Conservation (phyloP, 2,113 vertebrate species). For the Penelope pileata region DNA sequence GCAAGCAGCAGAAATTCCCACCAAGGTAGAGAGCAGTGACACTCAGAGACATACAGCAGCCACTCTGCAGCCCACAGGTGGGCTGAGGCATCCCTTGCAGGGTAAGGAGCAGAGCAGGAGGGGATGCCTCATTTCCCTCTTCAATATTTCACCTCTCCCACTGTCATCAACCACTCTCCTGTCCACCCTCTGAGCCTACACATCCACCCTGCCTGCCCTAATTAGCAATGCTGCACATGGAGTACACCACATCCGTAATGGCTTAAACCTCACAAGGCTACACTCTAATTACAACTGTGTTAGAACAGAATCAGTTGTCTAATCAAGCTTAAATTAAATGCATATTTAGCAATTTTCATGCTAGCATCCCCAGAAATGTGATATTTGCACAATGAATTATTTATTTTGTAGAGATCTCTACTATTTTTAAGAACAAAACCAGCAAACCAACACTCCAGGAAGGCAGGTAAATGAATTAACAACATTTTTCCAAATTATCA, state of each 20-base stretch:
- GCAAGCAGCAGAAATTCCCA: neutral
- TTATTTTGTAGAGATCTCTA: neutral
- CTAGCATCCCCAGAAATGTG: constrained; percentile 12
- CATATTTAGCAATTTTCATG: constrained; percentile 60
- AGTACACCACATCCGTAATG: neutral
- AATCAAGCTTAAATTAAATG: constrained; percentile 65
- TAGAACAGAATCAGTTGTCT: constrained; percentile 9
- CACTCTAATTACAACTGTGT: constrained; percentile 19
- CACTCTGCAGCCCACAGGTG: fast-evolving
- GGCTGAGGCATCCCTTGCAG: neutral
- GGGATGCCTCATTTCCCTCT: neutral
- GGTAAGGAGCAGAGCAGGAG: neutral
- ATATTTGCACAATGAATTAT: constrained; percentile 47
- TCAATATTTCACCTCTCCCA: neutral
- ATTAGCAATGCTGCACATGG: neutral
- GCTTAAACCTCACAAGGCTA: neutral
- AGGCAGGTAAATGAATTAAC: neutral
- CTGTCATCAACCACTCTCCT: neutral
- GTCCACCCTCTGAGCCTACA: neutral
- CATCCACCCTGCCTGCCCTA: neutral
- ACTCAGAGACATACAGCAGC: fast-evolving
- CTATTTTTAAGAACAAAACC: neutral
- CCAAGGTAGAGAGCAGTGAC: neutral
- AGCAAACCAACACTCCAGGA: neutral
- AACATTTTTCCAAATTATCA: neutral